Percentiles rank a stretch among this genome's conserved stretches.
phyloP scores from a whole-genome alignment of 2,797 vertebrate genomes.

The Fringilla coelebs region DNA sequence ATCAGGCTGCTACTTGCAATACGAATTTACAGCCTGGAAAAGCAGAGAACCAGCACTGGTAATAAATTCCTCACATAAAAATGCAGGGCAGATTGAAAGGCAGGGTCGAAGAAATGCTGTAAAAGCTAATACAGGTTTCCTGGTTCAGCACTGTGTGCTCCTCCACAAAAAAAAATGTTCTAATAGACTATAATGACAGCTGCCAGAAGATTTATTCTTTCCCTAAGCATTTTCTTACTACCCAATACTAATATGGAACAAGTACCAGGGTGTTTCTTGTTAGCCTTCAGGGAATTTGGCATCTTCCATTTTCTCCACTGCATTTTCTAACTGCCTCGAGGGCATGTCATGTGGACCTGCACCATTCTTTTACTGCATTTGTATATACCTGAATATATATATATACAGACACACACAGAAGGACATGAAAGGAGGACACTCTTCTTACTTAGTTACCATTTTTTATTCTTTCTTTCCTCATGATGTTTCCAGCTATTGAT shows the following conservation, averaged over 20 bases:
- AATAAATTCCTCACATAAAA: background rate
- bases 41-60: background rate
- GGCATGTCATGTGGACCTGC: background rate
- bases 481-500: background rate
- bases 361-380: background rate
- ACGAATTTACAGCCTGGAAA: background rate
- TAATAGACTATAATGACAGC: background rate
- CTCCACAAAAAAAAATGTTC: background rate
- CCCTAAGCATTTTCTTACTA: background rate
- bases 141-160: background rate
- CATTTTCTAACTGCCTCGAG: background rate
- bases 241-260: background rate
- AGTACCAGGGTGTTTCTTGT: background rate
- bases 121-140: background rate
- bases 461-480: background rate
- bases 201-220: background rate
- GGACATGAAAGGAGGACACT: background rate
- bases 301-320: background rate
- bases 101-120: background rate
- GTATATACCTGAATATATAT: background rate
- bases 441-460: background rate
- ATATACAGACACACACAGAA: background rate
- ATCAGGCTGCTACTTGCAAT: background rate
- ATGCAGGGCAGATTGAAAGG: background rate
- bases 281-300: background rate